Conservation (phyloP, 1,140 invertebrate genomes). For the Portunus trituberculatus region DNA sequence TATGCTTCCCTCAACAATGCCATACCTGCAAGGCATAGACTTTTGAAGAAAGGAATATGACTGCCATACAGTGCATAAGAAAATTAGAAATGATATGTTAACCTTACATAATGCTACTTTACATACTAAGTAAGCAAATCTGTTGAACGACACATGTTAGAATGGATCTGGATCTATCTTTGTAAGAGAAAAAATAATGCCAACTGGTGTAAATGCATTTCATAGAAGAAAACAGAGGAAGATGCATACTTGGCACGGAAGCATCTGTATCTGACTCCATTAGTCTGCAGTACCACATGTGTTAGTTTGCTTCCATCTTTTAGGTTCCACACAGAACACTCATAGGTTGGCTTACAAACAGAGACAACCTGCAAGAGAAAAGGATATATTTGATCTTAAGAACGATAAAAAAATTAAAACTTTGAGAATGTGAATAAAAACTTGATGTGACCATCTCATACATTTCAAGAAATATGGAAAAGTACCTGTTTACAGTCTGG, state of each 20-base stretch:
- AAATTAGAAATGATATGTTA: neutral
- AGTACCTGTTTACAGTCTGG: slow-evolving; percentile 86
- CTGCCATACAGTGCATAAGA: neutral
- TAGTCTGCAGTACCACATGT: slow-evolving; percentile 87
- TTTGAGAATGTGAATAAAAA: too few species aligned
- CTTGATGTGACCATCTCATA: too few species aligned
- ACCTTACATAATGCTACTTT: too few species aligned
- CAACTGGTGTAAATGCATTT: too few species aligned
- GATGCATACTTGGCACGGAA: slow-evolving; percentile 77
- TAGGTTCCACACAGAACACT: slow-evolving; percentile 92
- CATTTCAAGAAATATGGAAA: too few species aligned
- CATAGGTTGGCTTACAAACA: slow-evolving; percentile 86
- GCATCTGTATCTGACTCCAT: slow-evolving; percentile 86
- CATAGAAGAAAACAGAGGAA: neutral
- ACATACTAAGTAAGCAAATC: neutral
- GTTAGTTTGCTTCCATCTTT: slow-evolving; percentile 84
- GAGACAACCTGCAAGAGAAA: slow-evolving; percentile 85
- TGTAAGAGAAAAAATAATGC: too few species aligned
- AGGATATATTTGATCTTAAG: neutral
- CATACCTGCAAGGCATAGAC: slow-evolving; percentile 84
- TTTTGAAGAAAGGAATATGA: neutral
- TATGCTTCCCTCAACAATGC: slow-evolving; percentile 85
- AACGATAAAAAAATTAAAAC: too few species aligned
- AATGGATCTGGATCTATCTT: too few species aligned
- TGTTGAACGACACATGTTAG: neutral